Evolutionary conservation across 2,113 vertebrate genomes (phyloP).

Genomic region (Aix galericulata): DNA sequence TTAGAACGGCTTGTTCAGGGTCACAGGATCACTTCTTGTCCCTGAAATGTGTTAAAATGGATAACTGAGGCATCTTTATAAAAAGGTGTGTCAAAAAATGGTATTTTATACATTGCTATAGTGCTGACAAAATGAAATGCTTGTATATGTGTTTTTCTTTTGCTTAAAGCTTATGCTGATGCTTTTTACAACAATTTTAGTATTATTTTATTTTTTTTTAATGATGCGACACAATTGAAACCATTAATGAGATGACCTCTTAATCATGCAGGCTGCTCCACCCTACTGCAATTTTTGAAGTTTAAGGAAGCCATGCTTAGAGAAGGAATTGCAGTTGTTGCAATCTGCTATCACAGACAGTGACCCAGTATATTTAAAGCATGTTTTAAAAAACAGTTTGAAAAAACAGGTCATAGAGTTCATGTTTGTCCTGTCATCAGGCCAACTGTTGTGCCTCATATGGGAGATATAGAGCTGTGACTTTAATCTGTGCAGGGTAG

Average conservation of each 20-base stretch:
- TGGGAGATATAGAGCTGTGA: constrained; percentile 34
- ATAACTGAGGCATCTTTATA: background rate
- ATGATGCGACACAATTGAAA: background rate
- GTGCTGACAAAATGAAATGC: background rate
- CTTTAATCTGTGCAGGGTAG: constrained; percentile 40
- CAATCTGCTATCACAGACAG: background rate
- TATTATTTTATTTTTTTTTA: background rate
- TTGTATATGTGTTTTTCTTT: background rate
- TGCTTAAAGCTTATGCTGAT: background rate
- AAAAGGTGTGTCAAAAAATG: background rate
- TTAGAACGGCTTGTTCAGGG: background rate
- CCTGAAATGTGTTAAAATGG: background rate
- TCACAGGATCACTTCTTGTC: background rate
- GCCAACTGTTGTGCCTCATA: constrained; percentile 27
- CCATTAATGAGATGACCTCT: background rate
- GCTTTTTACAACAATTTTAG: background rate
- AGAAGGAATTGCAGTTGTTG: constrained; percentile 1
- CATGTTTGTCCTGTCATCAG: constrained; percentile 37
- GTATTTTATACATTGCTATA: background rate
- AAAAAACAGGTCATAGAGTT: constrained; percentile 56
- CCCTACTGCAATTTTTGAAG: background rate
- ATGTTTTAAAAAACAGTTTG: background rate
- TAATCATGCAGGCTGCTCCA: background rate
- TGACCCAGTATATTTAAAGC: constrained; percentile 25
- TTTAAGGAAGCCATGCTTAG: background rate